Percentiles rank a stretch among this genome's conserved stretches.
phyloP scores from a whole-genome alignment of 2,113 vertebrate species.

The Mobula birostris region DNA sequence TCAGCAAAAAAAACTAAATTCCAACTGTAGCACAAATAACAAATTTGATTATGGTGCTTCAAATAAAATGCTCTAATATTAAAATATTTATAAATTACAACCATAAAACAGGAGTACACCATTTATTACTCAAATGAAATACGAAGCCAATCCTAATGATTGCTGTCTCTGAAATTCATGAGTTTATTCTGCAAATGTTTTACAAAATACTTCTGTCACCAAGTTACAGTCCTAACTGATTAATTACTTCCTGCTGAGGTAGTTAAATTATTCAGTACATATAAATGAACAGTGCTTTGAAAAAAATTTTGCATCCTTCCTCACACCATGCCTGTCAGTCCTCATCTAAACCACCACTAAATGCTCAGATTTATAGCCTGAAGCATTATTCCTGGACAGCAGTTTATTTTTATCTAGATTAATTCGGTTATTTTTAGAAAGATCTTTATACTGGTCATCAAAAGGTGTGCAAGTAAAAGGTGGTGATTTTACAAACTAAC shows the following conservation, averaged over 20 bases:
- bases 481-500: background rate
- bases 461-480: background rate
- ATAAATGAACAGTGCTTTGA: constrained; percentile 53
- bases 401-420: constrained; percentile 34
- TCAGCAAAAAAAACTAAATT: background rate
- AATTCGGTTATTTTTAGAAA: background rate
- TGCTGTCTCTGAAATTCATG: background rate
- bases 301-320: constrained; percentile 65
- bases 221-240: constrained; percentile 59
- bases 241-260: constrained; percentile 65
- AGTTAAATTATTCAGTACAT: constrained; percentile 65
- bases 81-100: background rate
- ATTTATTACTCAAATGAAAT: background rate
- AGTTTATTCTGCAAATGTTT: constrained; percentile 54
- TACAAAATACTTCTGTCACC: constrained; percentile 61
- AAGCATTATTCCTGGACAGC: constrained; percentile 44
- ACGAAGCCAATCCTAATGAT: background rate
- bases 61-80: background rate
- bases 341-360: constrained; percentile 65
- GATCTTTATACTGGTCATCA: background rate
- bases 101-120: background rate
- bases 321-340: constrained; percentile 66
- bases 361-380: constrained; percentile 70
- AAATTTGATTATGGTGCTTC: background rate
- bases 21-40: background rate